Evolutionary conservation across 2,113 vertebrate genomes (phyloP), one percentile per base, ranked within the genome.

Genomic region (Trinectes maculatus): DNA sequence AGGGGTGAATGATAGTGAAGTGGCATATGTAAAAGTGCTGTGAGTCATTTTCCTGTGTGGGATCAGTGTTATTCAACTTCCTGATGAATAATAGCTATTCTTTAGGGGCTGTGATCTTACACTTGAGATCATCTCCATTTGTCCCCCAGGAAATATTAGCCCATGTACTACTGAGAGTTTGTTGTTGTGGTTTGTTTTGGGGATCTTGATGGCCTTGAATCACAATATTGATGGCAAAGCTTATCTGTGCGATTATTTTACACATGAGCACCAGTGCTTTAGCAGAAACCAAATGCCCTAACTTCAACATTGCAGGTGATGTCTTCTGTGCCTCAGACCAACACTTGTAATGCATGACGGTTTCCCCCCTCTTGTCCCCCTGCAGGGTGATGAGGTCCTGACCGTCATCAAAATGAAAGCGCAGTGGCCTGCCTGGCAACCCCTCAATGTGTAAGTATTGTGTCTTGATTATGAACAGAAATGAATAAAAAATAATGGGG

Each of bases 321-420:
- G n/a, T n/a, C n/a, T 21, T 31, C 0, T 31, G 34, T 63, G 13
- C 11, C 34, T n/a, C n/a, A n/a, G n/a, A 36, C 11, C 34, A 36
- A 36, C 8, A 36, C n/a, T n/a, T 9, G n/a, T 16, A 24, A 70
- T 40, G 29, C 9, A 3, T 10, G 21, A 25, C 47, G 12, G 39
- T 51, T 70, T 74, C 44, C 6, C 22, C 13, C 28, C 26, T 65
- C 12, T 64, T 5, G 61, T 26, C 59, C 15, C 75, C 33, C 36
- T 85, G 79, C 90, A 99, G 98, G 98, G 98, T 1, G 98, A 99
- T 79, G 96, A 97, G 0, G 95, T 99, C 76, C 90, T 99, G 79
- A 99, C 98, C 0, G 98, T 99, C 89, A 97, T 99, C 93, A 99
- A 99, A 91, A 96, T 98, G 88, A 99, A 99, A 93, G 97, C 98